Conservation (phyloP, 2,888 invertebrate genomes). For the Trissoscelio sp. region DNA sequence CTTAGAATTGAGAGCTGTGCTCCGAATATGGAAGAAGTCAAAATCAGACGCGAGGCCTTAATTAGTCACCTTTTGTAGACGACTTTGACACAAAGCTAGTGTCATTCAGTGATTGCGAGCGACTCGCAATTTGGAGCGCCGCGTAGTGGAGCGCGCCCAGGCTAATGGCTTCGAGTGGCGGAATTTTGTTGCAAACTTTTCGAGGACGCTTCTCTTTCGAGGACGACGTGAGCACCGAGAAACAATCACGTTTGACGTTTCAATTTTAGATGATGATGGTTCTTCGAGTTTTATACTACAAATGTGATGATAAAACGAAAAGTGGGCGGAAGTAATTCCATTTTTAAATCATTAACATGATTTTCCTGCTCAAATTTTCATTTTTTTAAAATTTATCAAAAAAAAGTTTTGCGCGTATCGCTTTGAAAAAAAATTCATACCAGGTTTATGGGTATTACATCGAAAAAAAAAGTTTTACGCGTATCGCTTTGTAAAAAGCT, state of each 20-base stretch:
- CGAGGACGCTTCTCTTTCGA: neutral
- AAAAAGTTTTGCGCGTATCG: too few relatives aligned
- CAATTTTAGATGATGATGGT: too few relatives aligned
- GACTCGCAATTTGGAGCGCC: neutral
- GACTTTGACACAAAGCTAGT: conserved; percentile 20
- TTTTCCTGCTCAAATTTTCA: too few relatives aligned
- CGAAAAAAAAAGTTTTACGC: too few relatives aligned
- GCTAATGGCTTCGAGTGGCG: conserved; percentile 26
- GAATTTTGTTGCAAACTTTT: neutral
- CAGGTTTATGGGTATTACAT: too few relatives aligned
- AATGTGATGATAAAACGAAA: too few relatives aligned
- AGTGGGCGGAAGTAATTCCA: too few relatives aligned
- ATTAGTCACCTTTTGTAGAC: conserved; percentile 47
- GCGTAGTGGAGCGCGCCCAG: neutral
- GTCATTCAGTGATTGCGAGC: conserved; percentile 29
- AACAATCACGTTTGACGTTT: conserved; percentile 1
- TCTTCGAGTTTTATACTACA: too few relatives aligned
- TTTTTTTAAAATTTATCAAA: too few relatives aligned
- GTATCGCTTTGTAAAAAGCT: too few relatives aligned
- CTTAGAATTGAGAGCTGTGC: conserved; percentile 7
- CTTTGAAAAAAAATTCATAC: too few relatives aligned
- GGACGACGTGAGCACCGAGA: neutral
- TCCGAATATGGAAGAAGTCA: conserved; percentile 38
- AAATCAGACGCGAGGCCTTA: conserved; percentile 50
- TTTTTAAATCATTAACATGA: too few relatives aligned